Base-by-base conservation (phyloP, 2,113 vertebrate genomes). In the Psilopogon haemacephalus region DNA sequence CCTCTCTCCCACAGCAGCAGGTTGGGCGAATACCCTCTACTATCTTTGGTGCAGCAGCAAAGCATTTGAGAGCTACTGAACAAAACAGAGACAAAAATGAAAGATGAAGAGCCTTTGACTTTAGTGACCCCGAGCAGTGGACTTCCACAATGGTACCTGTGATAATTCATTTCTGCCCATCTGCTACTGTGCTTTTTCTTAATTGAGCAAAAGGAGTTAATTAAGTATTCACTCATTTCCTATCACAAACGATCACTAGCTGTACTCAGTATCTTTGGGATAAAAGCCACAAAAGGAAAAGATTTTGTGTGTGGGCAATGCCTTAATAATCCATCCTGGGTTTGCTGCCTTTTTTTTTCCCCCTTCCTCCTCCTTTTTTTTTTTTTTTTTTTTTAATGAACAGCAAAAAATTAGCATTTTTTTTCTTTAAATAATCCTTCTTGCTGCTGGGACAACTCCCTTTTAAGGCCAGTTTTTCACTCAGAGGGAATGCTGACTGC, bases 401-500 rank as follows among this genome's bases (percentile, higher is more conserved):
- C 12, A 88, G 72, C 85, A 89, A 90, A 86, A 91, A 86, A 74
- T 80, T 37, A 87, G 64, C 82, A 60, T 92, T 95, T 94, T 80
- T 88, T 80, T 95, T 81, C 91, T 94, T 96, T 96, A 91, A 95
- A 96, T 96, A 96, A 95, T 91, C 89, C 23, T 68, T 71, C 91
- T 95, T 64, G 54, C 93, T 95, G 56, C 74, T 94, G 75, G 87
- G 87, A 95, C 89, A 83, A 93, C 84, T 96, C 91, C 91, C 89
- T 96, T 96, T 96, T 95, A 96, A 94, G 95, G 95, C 78, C 91
- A 95, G 16, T 83, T 93, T 95, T 95, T 85, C 89, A 71, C 94
- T 95, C 91, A 89, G 89, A 81, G 94, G 28, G 91, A 95, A 93
- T 88, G 85, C 91, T 95, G 91, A 95, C 95, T 95, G 85, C 87